Base-by-base conservation (phyloP, 2,113 vertebrate species). In the Oncorhynchus gorbuscha region DNA sequence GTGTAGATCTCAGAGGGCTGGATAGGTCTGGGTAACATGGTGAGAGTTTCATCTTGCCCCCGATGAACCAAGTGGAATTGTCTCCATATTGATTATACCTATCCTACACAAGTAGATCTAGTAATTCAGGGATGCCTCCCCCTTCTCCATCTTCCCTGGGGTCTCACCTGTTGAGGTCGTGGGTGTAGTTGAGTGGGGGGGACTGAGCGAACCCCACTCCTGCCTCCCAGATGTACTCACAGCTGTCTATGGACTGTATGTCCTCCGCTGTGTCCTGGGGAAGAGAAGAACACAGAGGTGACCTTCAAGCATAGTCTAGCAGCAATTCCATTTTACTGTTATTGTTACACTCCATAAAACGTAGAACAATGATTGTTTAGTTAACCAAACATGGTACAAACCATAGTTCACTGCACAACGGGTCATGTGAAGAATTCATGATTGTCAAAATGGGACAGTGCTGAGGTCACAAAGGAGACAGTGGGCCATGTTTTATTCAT, bases 151-250 rank as follows among this genome's bases (percentile, higher is more conserved):
- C 59, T 49, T 48, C 14, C 20, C 9, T 55, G 14, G 5, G 4
- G 24, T 9, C 92, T 94, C 84, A 98, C 98, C 98, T 97, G 90
- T 99, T 98, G 82, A 94, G 86, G 89, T 99, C 98, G 6, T 99
- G 95, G 84, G 89, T 71, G 83, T 96, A 97, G 93, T 93, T 98
- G n/a, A 92, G 95, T 45, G 95, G 94, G 0, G 98, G 97, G 0
- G 97, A 94, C 79, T 97, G 96, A 74, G 98, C 96, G 26, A 99
- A 99, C 82, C 98, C 98, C 81, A 99, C 98, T 0, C 98, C 98
- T 0, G 97, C 96, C 90, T 99, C 98, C 98, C 98, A 99, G 91
- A 99, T 99, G 93, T 97, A 98, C 83, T 99, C 98, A 76, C 98
- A 99, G 92, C 97, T 99, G 93, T 99, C 98, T 0, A 99, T 93